phyloP scores from a whole-genome alignment of 2,113 vertebrate species.

The Carassius gibelio region DNA sequence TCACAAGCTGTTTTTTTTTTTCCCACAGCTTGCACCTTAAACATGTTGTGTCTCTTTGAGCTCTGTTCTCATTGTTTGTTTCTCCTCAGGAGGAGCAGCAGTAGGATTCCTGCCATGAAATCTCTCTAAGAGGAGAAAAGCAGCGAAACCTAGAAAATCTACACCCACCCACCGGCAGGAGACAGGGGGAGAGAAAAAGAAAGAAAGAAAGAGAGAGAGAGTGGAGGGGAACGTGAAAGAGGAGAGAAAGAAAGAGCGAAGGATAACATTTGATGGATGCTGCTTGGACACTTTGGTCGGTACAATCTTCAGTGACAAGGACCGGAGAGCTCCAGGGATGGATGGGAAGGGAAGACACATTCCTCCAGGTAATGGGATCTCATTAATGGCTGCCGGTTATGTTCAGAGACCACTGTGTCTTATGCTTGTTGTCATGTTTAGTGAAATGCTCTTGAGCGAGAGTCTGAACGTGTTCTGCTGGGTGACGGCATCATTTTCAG shows the following conservation, averaged over 20 bases:
- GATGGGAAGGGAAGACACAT: constrained; percentile 76
- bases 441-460: not conserved
- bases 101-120: constrained; percentile 67
- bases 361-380: constrained; percentile 71
- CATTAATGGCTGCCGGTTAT: constrained; percentile 25
- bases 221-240: constrained; percentile 49
- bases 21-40: not conserved
- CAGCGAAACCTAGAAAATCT: constrained; percentile 62
- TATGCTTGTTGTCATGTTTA: not conserved
- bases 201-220: constrained; percentile 41
- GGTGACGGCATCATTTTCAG: not conserved
- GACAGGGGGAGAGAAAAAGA: constrained; percentile 37
- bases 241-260: constrained; percentile 51
- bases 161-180: constrained; percentile 53
- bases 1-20: not conserved
- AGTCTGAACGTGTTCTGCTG: not conserved
- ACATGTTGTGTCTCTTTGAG: not conserved
- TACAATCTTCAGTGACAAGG: constrained; percentile 70
- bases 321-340: constrained; percentile 68
- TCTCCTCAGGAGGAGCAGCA: constrained; percentile 59
- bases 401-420: constrained; percentile 7
- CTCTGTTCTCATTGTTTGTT: constrained; percentile 28
- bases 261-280: constrained; percentile 77
- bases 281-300: constrained; percentile 68
- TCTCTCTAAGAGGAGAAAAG: constrained; percentile 66